These are phyloP conservation scores for Zaprionus ghesquierei DNA, from an alignment of 1,140 invertebrate genomes.

Conservation along the genomic window DNA sequence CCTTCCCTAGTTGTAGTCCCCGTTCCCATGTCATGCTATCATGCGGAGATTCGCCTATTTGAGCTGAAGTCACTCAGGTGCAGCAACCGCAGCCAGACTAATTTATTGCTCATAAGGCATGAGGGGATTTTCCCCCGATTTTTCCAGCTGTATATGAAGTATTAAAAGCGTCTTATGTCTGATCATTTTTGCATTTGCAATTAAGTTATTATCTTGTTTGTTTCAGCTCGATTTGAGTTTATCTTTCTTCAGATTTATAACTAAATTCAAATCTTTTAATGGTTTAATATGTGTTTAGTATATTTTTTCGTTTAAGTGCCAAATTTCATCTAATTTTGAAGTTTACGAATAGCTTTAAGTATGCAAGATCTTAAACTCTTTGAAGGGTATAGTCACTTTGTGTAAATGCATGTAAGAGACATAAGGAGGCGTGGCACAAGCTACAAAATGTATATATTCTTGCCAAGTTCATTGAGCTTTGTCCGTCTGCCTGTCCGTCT, in stretches of 20 bases:
- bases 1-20: not conserved
- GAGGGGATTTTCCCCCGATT: not conserved
- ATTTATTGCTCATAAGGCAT: not conserved
- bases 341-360: not conserved
- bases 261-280: not conserved
- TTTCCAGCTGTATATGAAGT: not conserved
- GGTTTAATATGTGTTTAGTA: not conserved
- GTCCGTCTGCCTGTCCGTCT: too few species aligned
- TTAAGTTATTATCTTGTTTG: not conserved
- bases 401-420: too few species aligned
- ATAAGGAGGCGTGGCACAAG: too few species aligned
- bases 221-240: not conserved
- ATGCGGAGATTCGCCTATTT: slow-evolving; percentile 70
- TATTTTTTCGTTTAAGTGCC: not conserved
- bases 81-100: slow-evolving; percentile 6
- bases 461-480: too few species aligned
- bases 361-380: too few species aligned
- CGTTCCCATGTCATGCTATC: not conserved
- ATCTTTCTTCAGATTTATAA: not conserved
- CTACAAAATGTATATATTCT: too few species aligned
- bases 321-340: not conserved
- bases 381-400: too few species aligned
- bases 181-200: not conserved
- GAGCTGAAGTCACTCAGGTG: slow-evolving; percentile 66
- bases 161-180: not conserved